phyloP scores from a whole-genome alignment of 2,797 vertebrate species.

The Oreonectes daqikongensis region DNA sequence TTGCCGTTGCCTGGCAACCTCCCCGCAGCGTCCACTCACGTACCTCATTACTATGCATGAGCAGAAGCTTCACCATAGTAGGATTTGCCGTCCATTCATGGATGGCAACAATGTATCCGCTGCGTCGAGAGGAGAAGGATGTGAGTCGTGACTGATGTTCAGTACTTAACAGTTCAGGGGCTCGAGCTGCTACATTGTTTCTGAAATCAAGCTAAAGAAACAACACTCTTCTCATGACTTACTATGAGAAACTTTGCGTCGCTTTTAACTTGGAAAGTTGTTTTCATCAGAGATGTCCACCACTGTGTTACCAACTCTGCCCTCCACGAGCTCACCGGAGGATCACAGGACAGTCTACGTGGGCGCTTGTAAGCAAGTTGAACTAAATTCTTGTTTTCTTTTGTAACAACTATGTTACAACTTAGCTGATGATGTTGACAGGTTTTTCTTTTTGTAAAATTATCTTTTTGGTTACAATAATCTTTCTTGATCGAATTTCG shows the following conservation, averaged over 20 bases:
- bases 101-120: conserved; percentile 1
- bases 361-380: conserved; percentile 76
- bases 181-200: not conserved
- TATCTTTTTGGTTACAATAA: too few relatives aligned
- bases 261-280: conserved; percentile 54
- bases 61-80: not conserved
- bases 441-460: too few relatives aligned
- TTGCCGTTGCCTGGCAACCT: not conserved
- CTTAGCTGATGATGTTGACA: too few relatives aligned
- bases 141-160: conserved; percentile 44
- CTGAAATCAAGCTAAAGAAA: conserved; percentile 23
- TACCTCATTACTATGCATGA: conserved; percentile 4
- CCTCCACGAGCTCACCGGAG: conserved; percentile 64
- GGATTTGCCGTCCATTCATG: not conserved
- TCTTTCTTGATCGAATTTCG: too few relatives aligned
- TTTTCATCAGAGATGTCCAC: conserved; percentile 72
- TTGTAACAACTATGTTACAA: not conserved
- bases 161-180: conserved; percentile 6
- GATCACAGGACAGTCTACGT: conserved; percentile 75
- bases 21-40: not conserved
- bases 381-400: not conserved
- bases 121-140: conserved; percentile 9
- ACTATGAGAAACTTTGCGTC: conserved; percentile 11
- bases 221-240: not conserved
- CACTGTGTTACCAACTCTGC: conserved; percentile 64